Conservation (phyloP, 2,113 vertebrate species). For the Corvus cornix region DNA sequence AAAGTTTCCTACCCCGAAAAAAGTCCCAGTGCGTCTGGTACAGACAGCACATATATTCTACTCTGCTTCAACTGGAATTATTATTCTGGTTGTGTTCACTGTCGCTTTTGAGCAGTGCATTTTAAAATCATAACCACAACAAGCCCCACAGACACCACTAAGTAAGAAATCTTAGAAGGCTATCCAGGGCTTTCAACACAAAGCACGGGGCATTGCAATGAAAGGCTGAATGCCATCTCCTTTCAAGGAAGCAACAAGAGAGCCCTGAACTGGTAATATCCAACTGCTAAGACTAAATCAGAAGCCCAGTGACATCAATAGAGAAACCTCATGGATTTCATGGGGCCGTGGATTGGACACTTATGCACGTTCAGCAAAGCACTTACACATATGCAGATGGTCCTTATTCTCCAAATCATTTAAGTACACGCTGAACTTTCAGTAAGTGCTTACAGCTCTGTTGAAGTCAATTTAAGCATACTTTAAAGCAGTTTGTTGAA, state of each 20-base stretch:
- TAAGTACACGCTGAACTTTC: not conserved
- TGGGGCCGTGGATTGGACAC: not conserved
- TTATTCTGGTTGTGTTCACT: not conserved
- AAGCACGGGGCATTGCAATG: not conserved
- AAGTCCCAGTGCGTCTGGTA: not conserved
- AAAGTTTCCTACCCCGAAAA: not conserved
- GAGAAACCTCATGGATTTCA: not conserved
- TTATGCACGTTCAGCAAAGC: not conserved
- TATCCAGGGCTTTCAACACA: not conserved
- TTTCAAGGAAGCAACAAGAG: not conserved
- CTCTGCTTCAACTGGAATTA: not conserved
- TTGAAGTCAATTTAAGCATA: not conserved
- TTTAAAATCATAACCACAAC: not conserved
- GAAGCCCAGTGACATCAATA: not conserved
- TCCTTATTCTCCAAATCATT: not conserved
- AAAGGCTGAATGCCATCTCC: not conserved
- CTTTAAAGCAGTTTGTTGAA: constrained; percentile 24
- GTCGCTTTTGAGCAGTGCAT: not conserved
- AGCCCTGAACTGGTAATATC: not conserved
- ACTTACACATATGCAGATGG: not conserved
- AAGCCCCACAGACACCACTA: not conserved
- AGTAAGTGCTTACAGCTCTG: not conserved
- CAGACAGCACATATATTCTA: not conserved
- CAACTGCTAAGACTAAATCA: not conserved
- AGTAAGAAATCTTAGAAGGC: not conserved